Base-by-base conservation (phyloP, 2,888 invertebrate species). In the Lysandra bellargus region DNA sequence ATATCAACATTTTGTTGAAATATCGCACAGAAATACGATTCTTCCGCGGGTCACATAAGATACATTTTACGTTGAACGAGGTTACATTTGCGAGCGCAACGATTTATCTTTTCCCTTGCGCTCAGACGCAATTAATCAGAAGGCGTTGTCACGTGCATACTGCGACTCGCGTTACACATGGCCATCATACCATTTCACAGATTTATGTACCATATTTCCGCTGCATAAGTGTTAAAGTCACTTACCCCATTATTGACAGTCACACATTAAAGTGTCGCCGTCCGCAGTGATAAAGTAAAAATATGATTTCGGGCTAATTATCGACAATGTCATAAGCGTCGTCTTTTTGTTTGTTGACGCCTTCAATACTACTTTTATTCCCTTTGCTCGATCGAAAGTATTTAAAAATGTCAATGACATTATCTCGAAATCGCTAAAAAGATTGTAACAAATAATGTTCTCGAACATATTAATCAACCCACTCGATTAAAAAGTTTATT, bases 241-340 rank as follows among this genome's bases (percentile, higher is more conserved):
- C 78, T n/a, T 79, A 82, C 78, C 81, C 12, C 57, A 49, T 61
- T 69, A 81, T 78, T 82, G 83, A 83, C 81, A 80, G 79, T 79
- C 81, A 82, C 82, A 81, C 82, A 84, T 82, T 81, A 80, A 79
- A 78, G 64, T 80, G 83, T 83, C 83, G 83, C 84, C 82, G 80
- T 78, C 80, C 80, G 81, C 90, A 89, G 87, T 87, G 90, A 89
- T 91, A 92, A 91, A 91, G 90, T 89, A 90, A 92, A 91, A 92
- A 90, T 89, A 92, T 92, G 91, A 92, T 92, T 92, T 90, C 88
- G 87, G 87, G 90, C 92, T 93, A 93, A 93, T 93, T 93, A 93
- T 91, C 90, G 87, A 85, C 86, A 88, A 87, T 90, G 90, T 88
- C 87, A 86, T 82, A 84, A 86, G 85, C 80, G 83, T 81, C 83